phyloP scores from a whole-genome alignment of 1,140 invertebrate genomes.

The Aphaenogaster ashmeadi region DNA sequence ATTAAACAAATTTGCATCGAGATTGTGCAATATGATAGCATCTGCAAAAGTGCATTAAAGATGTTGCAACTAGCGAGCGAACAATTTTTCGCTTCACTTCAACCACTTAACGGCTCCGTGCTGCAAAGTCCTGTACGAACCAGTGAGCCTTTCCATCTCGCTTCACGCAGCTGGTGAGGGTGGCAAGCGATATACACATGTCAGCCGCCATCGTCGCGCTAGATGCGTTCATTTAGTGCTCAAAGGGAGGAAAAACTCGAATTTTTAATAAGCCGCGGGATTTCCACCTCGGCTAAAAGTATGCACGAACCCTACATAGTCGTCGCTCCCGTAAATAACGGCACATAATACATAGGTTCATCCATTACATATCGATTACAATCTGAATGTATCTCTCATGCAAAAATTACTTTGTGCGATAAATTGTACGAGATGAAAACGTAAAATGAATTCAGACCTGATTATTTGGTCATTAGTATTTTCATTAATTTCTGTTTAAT shows the following conservation, averaged over 20 bases:
- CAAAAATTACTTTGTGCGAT: not conserved
- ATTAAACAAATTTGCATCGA: conserved; percentile 1
- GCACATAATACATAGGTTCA: not conserved
- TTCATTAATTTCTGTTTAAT: conserved; percentile 10
- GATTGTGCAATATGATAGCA: not conserved
- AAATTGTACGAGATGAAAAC: conserved; percentile 7
- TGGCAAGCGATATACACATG: conserved; percentile 63
- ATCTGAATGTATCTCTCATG: not conserved
- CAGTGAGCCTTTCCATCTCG: conserved; percentile 66
- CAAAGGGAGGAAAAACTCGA: conserved; percentile 69
- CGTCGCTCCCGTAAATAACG: conserved; percentile 17
- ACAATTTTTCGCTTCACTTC: conserved; percentile 66
- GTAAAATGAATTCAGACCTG: not conserved
- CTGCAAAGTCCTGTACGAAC: conserved; percentile 30
- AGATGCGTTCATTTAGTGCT: conserved; percentile 66
- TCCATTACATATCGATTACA: conserved; percentile 10
- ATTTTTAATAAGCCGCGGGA: conserved; percentile 70
- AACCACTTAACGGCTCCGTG: conserved; percentile 43
- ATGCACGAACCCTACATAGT: not conserved
- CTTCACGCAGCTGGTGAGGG: conserved; percentile 68
- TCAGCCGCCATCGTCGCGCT: conserved; percentile 59
- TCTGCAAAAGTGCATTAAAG: conserved; percentile 48
- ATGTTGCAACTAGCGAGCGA: conserved; percentile 26
- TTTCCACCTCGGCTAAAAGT: conserved; percentile 64
- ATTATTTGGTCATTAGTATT: not conserved